A percentile compares a stretch with the other conserved stretches of the same genome.
These are phyloP conservation scores for Hoplostethus atlanticus DNA, from an alignment of 2,797 vertebrate species.

Conservation along the genomic window DNA sequence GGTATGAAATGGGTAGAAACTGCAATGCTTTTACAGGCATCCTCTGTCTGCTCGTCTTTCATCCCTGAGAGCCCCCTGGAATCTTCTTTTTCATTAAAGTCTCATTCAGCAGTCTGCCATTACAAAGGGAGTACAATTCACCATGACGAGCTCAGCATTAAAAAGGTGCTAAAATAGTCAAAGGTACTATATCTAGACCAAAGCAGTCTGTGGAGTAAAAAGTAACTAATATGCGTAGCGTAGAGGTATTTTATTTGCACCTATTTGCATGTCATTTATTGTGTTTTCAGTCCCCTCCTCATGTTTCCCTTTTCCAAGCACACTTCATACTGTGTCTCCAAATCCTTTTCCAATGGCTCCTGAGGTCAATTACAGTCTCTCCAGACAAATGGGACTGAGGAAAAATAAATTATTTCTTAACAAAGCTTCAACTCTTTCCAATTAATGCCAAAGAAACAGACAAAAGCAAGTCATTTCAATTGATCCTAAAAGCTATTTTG, in stretches of 20 bases:
- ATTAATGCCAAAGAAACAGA: constrained; percentile 81
- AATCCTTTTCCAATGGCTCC: constrained; percentile 54
- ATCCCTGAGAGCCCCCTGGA: constrained; percentile 55
- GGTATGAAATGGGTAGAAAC: constrained; percentile 31
- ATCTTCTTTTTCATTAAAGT: constrained; percentile 67
- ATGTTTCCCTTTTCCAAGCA: constrained; percentile 47
- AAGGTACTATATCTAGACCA: constrained; percentile 21
- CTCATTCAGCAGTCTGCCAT: constrained; percentile 58
- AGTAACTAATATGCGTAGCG: constrained; percentile 27
- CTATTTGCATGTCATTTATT: constrained; percentile 3
- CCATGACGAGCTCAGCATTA: constrained; percentile 48
- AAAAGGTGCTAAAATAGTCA: constrained; percentile 45
- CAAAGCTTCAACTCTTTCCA: constrained; percentile 81
- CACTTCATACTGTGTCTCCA: constrained; percentile 59
- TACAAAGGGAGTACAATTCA: constrained; percentile 52
- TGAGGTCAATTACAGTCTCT: constrained; percentile 70
- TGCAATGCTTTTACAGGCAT: constrained; percentile 62
- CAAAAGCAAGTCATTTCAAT: constrained; percentile 80
- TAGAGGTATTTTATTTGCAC: constrained; percentile 1
- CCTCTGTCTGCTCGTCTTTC: constrained; percentile 61
- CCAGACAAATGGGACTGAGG: constrained; percentile 51
- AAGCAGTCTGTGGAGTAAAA: constrained; percentile 15
- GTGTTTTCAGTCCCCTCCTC: constrained; percentile 7
- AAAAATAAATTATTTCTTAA: constrained; percentile 72
- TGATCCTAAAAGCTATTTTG: constrained; percentile 83